Evolutionary conservation across 2,888 invertebrate species (phyloP).

Genomic region (Argyra leucocephala): DNA sequence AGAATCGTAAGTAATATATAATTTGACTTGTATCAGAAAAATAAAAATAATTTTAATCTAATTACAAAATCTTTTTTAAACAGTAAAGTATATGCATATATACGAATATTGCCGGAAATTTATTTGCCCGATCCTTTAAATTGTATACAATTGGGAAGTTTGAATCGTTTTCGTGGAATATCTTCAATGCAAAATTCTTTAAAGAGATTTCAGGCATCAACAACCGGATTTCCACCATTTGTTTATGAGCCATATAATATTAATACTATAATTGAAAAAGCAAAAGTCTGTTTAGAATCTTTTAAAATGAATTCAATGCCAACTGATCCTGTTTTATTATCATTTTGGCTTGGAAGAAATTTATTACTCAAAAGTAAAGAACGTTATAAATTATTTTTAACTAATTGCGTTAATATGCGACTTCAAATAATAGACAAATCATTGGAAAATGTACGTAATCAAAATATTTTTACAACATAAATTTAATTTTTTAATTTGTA

Average conservation of each 20-base stretch:
- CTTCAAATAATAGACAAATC: conserved; percentile 42
- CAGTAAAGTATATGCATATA: conserved; percentile 44
- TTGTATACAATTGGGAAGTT: conserved; percentile 42
- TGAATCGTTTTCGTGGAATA: conserved; percentile 43
- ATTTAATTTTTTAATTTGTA: conserved; percentile 8
- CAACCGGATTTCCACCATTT: conserved; percentile 57
- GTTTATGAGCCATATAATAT: conserved; percentile 56
- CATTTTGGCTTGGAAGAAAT: conserved; percentile 73
- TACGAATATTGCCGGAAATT: conserved; percentile 60
- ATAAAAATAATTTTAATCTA: background rate
- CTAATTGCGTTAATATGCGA: conserved; percentile 61
- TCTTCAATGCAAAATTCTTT: conserved; percentile 37
- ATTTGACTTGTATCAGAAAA: background rate
- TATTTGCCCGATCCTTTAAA: conserved; percentile 49
- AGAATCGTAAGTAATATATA: conserved; percentile 7
- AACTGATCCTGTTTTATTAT: conserved; percentile 57
- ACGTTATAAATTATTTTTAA: conserved; percentile 52
- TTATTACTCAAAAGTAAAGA: conserved; percentile 58
- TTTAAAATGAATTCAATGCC: conserved; percentile 49
- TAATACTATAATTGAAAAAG: conserved; percentile 41
- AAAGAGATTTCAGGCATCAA: conserved; percentile 43
- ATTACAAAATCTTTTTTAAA: conserved; percentile 2
- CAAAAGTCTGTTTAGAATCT: conserved; percentile 35
- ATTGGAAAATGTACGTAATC: conserved; percentile 31
- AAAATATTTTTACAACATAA: background rate